A percentile compares a stretch with the other conserved stretches of the same genome.
Evolutionary conservation across 2,797 vertebrate species (phyloP).

Genomic region (Petrocephalus schoutedeni): DNA sequence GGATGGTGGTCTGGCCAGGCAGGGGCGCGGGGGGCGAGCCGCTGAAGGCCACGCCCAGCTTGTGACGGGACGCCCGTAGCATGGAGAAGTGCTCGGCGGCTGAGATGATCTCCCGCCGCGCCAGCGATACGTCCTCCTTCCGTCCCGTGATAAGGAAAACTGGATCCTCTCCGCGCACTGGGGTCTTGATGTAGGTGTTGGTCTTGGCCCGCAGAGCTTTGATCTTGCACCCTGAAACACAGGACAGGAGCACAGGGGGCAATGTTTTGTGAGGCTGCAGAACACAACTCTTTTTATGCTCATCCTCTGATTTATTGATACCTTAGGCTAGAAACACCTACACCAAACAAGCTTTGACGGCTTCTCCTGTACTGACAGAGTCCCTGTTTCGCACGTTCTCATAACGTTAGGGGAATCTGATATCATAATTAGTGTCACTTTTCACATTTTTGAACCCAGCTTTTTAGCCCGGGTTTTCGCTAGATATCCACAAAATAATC

Average conservation of each 20-base stretch:
- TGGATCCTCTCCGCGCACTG: conserved; percentile 89
- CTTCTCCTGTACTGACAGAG: neutral
- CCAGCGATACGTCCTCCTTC: conserved; percentile 92
- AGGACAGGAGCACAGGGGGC: conserved; percentile 16
- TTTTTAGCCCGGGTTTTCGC: neutral
- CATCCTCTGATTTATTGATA: neutral
- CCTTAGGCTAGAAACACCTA: neutral
- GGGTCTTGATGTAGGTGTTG: conserved; percentile 99
- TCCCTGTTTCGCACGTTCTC: neutral
- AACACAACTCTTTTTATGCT: neutral
- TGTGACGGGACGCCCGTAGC: conserved; percentile 95
- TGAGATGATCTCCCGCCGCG: conserved; percentile 95
- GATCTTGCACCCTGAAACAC: conserved; percentile 90
- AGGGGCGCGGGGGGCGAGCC: conserved; percentile 81
- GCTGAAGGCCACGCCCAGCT: conserved; percentile 82
- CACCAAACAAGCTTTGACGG: neutral
- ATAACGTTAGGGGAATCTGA: neutral
- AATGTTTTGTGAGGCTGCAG: neutral
- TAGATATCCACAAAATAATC: neutral
- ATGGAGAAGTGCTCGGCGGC: conserved; percentile 98
- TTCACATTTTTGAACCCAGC: neutral
- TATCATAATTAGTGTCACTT: neutral
- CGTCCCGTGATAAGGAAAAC: conserved; percentile 96
- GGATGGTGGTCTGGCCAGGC: conserved; percentile 96
- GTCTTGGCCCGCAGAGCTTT: conserved; percentile 96